Evolutionary conservation across 2,888 invertebrate species (phyloP), one percentile per base, ranked within the genome.

Genomic region (Hipparchia semele): DNA sequence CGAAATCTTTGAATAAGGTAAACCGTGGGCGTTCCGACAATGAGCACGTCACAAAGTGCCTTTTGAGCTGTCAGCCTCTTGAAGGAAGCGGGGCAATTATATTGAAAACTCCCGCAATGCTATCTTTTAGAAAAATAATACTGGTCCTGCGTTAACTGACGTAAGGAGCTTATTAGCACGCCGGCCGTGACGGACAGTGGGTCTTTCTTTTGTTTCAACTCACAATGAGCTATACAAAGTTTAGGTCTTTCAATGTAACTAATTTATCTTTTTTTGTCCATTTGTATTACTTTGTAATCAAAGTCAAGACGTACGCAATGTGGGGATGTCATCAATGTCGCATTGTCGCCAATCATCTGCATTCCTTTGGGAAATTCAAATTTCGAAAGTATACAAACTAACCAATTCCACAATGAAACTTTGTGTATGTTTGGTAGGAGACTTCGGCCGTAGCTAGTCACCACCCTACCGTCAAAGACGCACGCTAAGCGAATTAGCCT

Each of bases 41-140:
- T 93, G 89, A 90, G 89, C 85, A 87, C 88, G 93, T 93, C 93
- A 92, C 83, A 79, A 87, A 81, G 86, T 85, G 87, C 83, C 92
- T 92, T 94, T 94, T 94, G 92, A 94, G 91, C 90, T 94, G 93
- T 94, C 94, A 93, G 86, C 76, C 84, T 80, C 87, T 89, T 91
- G 90, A 93, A 93, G 91, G 83, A 91, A 92, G 90, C 91, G 87
- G 92, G 92, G 92, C 93, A 93, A 94, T 93, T 94, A 93, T 90
- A 92, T 91, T 91, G 92, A 91, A 92, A 92, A 88, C 87, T 87
- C 87, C 85, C 84, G 89, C 91, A 89, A 87, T 86, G 90, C 89
- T 92, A 90, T 92, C 92, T 91, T 87, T 80, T 86, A 90, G 87
- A 92, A 92, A 91, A 91, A 92, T 89, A 90, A 90, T 89, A 84